A percentile compares a stretch with the other conserved stretches of the same genome.
phyloP scores from a whole-genome alignment of 2,888 invertebrate species.

The Tiliacea citrago region DNA sequence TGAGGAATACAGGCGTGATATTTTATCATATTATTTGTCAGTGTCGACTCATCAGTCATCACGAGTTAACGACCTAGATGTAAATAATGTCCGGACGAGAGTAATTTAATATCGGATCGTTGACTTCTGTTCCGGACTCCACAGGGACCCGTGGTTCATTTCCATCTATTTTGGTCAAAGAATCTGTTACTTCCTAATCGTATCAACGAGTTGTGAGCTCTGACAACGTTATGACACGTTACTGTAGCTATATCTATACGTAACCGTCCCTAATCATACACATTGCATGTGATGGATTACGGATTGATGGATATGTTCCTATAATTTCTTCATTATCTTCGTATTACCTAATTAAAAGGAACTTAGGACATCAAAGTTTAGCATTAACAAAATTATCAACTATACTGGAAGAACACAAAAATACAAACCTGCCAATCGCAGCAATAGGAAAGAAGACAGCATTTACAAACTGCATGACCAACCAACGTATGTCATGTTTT shows the following conservation, averaged over 20 bases:
- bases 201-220: slow-evolving; percentile 6
- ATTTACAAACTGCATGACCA: slow-evolving; percentile 86
- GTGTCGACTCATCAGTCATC: slow-evolving; percentile 12
- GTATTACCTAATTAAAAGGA: neutral
- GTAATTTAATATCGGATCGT: slow-evolving; percentile 48
- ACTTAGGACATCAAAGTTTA: neutral
- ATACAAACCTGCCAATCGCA: slow-evolving; percentile 91
- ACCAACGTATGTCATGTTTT: slow-evolving; percentile 85
- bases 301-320: neutral
- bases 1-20: neutral
- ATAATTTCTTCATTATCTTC: neutral
- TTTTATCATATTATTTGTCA: neutral
- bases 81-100: slow-evolving; percentile 50
- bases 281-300: slow-evolving; percentile 8
- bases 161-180: slow-evolving; percentile 42
- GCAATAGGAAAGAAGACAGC: slow-evolving; percentile 91
- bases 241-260: neutral
- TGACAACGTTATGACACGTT: slow-evolving; percentile 1
- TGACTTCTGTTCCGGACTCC: slow-evolving; percentile 43
- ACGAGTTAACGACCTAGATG: slow-evolving; percentile 39
- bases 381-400: neutral
- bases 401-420: neutral
- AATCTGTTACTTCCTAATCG: slow-evolving; percentile 36
- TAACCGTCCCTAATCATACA: neutral
- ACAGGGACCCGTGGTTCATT: slow-evolving; percentile 32